Conservation (phyloP, 53 echinoderm and acorn worm species). For the Glandiceps talaboti region DNA sequence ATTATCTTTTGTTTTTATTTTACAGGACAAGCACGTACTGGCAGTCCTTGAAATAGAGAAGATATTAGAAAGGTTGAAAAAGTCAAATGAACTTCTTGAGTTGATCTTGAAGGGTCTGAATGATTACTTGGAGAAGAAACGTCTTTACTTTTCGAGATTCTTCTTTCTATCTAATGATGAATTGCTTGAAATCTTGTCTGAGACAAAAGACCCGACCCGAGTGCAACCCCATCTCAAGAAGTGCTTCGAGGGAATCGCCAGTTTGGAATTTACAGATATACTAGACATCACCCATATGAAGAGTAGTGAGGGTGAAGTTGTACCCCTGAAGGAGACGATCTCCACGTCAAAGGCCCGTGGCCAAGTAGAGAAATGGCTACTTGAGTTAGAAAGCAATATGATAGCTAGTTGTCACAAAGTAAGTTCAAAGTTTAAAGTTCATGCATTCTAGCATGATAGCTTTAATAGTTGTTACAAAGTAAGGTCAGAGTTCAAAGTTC, state of each 20-base stretch:
- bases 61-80: conserved; percentile 95
- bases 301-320: conserved; percentile 95
- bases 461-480: too few species aligned
- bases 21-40: conserved; percentile 85
- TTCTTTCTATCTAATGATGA: conserved; percentile 99
- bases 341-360: conserved; percentile 95
- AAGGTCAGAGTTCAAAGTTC: too few species aligned
- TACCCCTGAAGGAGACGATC: conserved; percentile 69
- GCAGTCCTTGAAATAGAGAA: conserved; percentile 98
- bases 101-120: conserved; percentile 98
- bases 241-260: conserved; percentile 98
- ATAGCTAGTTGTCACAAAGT: conserved; percentile 87
- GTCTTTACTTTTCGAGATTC: conserved; percentile 97
- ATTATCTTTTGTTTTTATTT: conserved; percentile 1
- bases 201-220: conserved; percentile 97
- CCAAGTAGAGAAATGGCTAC: conserved; percentile 99
- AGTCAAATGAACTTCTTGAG: conserved; percentile 91
- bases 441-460: too few species aligned
- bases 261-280: conserved; percentile 89
- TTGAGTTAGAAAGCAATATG: conserved; percentile 77
- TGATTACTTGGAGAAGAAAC: conserved; percentile 99
- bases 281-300: conserved; percentile 97
- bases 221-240: conserved; percentile 99
- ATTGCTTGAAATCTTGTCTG: conserved; percentile 92
- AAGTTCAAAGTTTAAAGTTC: too few species aligned